Evolutionary conservation across 2,797 vertebrate species (phyloP), one percentile per base, ranked within the genome.

Genomic region (Rousettus madagascariensis): DNA sequence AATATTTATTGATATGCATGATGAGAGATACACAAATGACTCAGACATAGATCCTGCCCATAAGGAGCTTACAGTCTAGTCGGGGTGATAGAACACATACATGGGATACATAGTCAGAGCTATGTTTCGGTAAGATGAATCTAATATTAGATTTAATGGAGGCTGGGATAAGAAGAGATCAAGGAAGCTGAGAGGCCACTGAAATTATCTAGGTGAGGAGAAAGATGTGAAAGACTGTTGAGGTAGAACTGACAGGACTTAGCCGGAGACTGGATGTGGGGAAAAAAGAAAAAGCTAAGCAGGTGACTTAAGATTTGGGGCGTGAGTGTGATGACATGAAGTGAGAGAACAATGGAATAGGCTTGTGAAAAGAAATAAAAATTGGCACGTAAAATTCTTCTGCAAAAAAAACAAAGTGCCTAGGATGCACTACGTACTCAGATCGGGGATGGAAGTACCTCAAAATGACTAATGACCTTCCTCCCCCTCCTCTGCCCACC

Each of bases 41-140:
- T 91, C 86, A 15, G 75, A 94, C 90, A 94, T 91, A 90, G 94
- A 87, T 28, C 97, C 96, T 97, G 96, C 96, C 94, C 95, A 13
- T 43, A 38, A 82, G 71, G 95, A 86, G 96, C 96, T 97, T 96
- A 97, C 96, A 97, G 94, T 97, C 96, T 97, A 96, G 19, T 0
- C 6, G 72, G 46, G 43, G 74, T 71, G 83, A 96, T 0, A 91
- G 88, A 78, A 78, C 79, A 93, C 86, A 16, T 0, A 55, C 61
- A 43, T 17, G 55, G 77, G 85, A 33, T 80, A 77, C 92, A 94
- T 55, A 66, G 55, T 51, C 80, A 80, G 90, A 69, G 84, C 95
- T 91, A 33, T 13, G 78, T 65, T 83, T 79, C 91, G 59, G 86
- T 43, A 86, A 91, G 89, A 92, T 93, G 89, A n/a, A 17, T 65